Evolutionary conservation across 2,888 invertebrate species (phyloP).

Genomic region (Ptychoptera contaminata): DNA sequence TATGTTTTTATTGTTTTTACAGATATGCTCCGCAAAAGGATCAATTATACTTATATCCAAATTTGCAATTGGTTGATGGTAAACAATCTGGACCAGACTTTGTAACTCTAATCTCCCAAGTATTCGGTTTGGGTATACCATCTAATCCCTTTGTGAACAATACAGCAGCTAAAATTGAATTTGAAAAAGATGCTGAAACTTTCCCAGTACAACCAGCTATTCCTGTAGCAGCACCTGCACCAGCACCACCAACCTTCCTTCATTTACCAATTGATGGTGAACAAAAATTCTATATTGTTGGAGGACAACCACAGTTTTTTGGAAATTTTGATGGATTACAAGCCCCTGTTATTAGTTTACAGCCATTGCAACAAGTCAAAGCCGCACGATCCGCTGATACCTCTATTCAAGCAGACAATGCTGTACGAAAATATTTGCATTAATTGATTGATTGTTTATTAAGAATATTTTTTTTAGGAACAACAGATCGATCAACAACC

Average conservation of each 20-base stretch:
- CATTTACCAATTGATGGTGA: constrained; percentile 18
- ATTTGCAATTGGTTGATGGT: not conserved
- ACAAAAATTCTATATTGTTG: constrained; percentile 41
- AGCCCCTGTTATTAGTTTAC: constrained; percentile 13
- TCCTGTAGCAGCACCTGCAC: constrained; percentile 12
- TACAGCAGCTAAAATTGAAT: constrained; percentile 11
- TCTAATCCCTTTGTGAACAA: constrained; percentile 1
- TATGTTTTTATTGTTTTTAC: too few species aligned
- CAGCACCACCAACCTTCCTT: constrained; percentile 12
- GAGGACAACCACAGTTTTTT: constrained; percentile 34
- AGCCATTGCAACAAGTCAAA: constrained; percentile 11
- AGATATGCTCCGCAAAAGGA: too few species aligned
- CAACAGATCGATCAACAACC: not conserved
- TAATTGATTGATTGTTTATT: not conserved
- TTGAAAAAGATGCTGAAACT: constrained; percentile 6
- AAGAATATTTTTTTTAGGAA: not conserved
- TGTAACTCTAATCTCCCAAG: constrained; percentile 8
- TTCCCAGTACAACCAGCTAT: constrained; percentile 10
- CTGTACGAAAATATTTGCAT: not conserved
- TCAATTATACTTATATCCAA: too few species aligned
- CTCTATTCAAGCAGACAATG: constrained; percentile 8
- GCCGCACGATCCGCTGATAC: not conserved
- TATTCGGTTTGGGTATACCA: not conserved
- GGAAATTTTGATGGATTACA: constrained; percentile 16
- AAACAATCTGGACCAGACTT: not conserved